Evolutionary conservation across 2,888 invertebrate genomes (phyloP), one percentile per base, ranked within the genome.

Genomic region (Sphaerophoria rueppellii): DNA sequence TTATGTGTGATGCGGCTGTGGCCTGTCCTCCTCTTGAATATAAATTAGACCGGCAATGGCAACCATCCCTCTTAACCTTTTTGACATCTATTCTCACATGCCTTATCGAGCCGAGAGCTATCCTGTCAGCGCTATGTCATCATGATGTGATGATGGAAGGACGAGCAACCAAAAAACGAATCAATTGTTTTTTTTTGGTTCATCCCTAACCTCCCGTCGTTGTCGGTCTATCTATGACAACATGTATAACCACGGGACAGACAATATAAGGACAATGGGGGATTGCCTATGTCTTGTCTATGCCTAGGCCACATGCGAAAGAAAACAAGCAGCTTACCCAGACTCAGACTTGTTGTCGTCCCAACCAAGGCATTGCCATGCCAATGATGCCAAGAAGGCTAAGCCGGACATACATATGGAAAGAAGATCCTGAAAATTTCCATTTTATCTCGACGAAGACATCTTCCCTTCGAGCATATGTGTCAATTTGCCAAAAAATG

Each of bases 341-440:
- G 24, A 24, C 24, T 24, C 24, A 24, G 24, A 24, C 24, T 76
- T 82, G 72, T 70, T 61, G 40, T 40, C n/a, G 55, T 81, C 76
- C 76, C 72, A 58, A 65, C 16, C 58, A 16, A 58, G 58, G 9
- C 40, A 6, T 7, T 6, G 40, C 40, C 40, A 40, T 40, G 40
- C 40, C 40, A 9, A 43, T 24, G 24, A 24, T 24, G 24, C 24
- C 24, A 24, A 9, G 61, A 72, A 6, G 63, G 73, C 72, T 85
- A 81, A 85, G 81, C 81, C 81, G 85, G 85, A 85, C 80, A 81
- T 70, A 81, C 76, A 80, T 85, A 85, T 85, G 71, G 37, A 65
- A 89, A 90, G 89, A 89, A 90, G 89, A 89, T 88, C 87, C 88
- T 87, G 79, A 87, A 89, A 90, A 90, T 90, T 91, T 91, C 89